A percentile compares a stretch with the other conserved stretches of the same genome.
Evolutionary conservation across 2,797 vertebrate genomes (phyloP).

Genomic region (Neosalanx taihuensis): DNA sequence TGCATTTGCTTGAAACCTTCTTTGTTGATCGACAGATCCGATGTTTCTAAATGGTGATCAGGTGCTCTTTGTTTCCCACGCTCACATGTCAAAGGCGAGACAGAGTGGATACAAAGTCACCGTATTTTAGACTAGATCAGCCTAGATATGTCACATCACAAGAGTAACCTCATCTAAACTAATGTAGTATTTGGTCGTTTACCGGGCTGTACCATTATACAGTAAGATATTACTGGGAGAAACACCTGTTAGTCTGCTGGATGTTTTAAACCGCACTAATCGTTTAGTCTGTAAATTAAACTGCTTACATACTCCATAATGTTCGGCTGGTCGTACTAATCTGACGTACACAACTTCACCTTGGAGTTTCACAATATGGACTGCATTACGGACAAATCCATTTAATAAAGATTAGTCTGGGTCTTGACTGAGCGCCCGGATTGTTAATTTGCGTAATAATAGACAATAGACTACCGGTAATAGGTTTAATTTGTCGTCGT

Average conservation of each 20-base stretch:
- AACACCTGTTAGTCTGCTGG: too few species aligned
- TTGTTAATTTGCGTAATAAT: conserved; percentile 18
- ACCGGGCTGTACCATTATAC: too few species aligned
- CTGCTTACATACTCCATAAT: too few species aligned
- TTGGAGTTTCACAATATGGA: conserved; percentile 13
- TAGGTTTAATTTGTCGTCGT: not conserved
- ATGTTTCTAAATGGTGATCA: conserved; percentile 1
- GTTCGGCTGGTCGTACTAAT: not conserved
- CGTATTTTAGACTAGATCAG: not conserved
- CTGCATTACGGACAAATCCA: conserved; percentile 22
- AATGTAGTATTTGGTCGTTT: too few species aligned
- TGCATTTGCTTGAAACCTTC: too few species aligned
- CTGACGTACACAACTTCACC: conserved; percentile 1
- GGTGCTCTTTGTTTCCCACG: conserved; percentile 34
- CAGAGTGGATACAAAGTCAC: conserved; percentile 17
- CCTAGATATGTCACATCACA: too few species aligned
- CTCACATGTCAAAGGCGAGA: conserved; percentile 5
- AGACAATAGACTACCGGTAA: conserved; percentile 37
- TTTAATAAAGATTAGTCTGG: not conserved
- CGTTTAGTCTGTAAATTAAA: too few species aligned
- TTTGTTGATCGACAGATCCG: too few species aligned
- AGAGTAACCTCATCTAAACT: too few species aligned
- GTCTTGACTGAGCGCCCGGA: conserved; percentile 22
- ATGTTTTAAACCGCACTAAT: too few species aligned
- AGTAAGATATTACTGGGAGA: too few species aligned